A percentile compares a stretch with the other conserved stretches of the same genome.
These are phyloP conservation scores for Neodiprion pinetum DNA, from an alignment of 1,140 invertebrate species.

Conservation along the genomic window DNA sequence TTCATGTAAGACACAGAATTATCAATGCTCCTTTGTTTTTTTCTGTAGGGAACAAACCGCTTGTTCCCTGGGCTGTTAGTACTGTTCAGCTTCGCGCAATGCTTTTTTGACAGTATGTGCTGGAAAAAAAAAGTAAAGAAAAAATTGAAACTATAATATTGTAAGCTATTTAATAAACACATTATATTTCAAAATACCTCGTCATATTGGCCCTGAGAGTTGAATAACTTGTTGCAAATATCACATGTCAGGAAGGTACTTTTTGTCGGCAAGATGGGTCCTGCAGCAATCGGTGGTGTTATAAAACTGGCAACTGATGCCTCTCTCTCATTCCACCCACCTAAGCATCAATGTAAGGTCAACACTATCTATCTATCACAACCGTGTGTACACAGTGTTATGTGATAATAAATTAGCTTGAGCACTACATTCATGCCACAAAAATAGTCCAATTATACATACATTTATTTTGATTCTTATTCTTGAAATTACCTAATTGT, in stretches of 20 bases:
- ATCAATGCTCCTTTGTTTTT: constrained; percentile 37
- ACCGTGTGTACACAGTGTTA: constrained; percentile 43
- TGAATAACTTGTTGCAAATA: constrained; percentile 58
- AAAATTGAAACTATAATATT: neutral
- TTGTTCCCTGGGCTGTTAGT: constrained; percentile 42
- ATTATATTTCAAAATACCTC: constrained; percentile 42
- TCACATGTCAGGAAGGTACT: constrained; percentile 44
- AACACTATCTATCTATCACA: constrained; percentile 64
- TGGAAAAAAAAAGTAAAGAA: constrained; percentile 32
- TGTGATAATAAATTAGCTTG: constrained; percentile 64
- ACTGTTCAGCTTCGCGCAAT: constrained; percentile 47
- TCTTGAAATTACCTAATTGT: no score
- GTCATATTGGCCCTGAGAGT: constrained; percentile 54
- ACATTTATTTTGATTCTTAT: neutral
- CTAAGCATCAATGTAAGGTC: constrained; percentile 63
- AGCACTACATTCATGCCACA: constrained; percentile 62
- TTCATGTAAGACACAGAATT: constrained; percentile 20
- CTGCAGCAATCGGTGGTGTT: neutral
- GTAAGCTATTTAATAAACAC: constrained; percentile 16
- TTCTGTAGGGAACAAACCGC: constrained; percentile 51
- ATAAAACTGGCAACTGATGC: constrained; percentile 18
- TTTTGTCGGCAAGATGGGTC: constrained; percentile 34
- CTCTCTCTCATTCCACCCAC: constrained; percentile 48
- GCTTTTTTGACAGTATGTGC: constrained; percentile 56
- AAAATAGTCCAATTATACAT: constrained; percentile 40